Evolutionary conservation across 2,888 invertebrate species (phyloP).

Genomic region (Conomelus anceps): DNA sequence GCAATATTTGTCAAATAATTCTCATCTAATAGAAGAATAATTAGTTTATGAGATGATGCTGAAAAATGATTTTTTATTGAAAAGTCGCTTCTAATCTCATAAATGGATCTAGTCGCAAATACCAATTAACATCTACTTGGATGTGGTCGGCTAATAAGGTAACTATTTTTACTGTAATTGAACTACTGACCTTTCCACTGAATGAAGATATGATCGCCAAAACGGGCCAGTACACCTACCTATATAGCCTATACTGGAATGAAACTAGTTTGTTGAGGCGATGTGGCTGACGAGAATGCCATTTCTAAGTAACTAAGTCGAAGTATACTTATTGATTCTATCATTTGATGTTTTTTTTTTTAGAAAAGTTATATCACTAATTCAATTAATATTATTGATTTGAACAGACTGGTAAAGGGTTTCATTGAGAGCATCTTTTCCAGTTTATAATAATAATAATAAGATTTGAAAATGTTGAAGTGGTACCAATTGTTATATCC

Average conservation of each 20-base stretch:
- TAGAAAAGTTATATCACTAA: too few relatives aligned
- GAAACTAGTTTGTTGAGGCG: neutral
- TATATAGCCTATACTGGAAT: neutral
- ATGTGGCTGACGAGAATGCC: neutral
- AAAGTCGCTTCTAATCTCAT: neutral
- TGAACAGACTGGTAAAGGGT: too few relatives aligned
- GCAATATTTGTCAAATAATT: too few relatives aligned
- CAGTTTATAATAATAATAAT: too few relatives aligned
- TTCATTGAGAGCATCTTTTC: too few relatives aligned
- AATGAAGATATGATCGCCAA: neutral
- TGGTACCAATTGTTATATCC: too few relatives aligned
- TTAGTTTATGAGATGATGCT: neutral
- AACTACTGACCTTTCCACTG: neutral
- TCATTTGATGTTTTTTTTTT: too few relatives aligned
- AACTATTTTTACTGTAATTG: neutral
- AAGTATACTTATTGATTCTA: neutral
- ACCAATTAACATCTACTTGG: neutral
- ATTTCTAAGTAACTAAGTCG: neutral
- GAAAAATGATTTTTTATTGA: neutral
- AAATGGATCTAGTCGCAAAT: neutral
- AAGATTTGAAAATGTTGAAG: too few relatives aligned
- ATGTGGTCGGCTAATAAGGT: neutral
- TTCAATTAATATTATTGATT: too few relatives aligned
- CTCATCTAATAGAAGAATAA: too few relatives aligned
- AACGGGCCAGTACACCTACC: too few relatives aligned